Conservation (phyloP, 2,888 invertebrate genomes). For the Ceratothoa steindachneri region DNA sequence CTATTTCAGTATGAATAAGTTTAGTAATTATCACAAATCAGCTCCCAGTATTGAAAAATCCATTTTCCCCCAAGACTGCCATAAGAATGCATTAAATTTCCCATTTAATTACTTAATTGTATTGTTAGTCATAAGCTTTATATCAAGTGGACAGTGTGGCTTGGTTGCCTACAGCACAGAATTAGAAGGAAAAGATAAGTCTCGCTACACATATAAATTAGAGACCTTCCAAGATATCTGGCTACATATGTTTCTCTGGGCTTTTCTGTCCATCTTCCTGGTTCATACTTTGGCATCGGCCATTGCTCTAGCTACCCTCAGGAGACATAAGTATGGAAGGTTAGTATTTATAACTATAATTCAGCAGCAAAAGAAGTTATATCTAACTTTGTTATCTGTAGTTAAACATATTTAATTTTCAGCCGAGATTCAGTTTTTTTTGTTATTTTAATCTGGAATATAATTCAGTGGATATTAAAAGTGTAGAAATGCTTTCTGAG, state of each 20-base stretch:
- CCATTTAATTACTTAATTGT: neutral
- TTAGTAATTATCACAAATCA: neutral
- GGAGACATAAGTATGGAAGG: neutral
- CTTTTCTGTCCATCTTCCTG: neutral
- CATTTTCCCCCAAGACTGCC: neutral
- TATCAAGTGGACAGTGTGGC: neutral
- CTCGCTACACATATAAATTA: neutral
- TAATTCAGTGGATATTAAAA: no score
- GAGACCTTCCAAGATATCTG: neutral
- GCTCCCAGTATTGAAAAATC: neutral
- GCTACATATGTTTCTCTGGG: conserved; percentile 1
- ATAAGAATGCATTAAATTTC: neutral
- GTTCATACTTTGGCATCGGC: neutral
- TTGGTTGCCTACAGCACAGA: neutral
- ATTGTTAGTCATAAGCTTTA: neutral
- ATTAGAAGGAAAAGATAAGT: neutral
- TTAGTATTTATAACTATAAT: no score
- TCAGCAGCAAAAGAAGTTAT: no score
- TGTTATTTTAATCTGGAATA: no score
- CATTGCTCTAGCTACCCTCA: neutral
- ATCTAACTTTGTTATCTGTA: no score
- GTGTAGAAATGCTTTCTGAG: no score
- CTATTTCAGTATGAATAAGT: neutral
- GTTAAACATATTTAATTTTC: no score
- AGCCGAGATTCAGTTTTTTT: no score